A percentile compares a stretch with the other conserved stretches of the same genome.
These are phyloP conservation scores for Apamea anceps DNA, from an alignment of 2,888 invertebrate genomes.

Conservation along the genomic window DNA sequence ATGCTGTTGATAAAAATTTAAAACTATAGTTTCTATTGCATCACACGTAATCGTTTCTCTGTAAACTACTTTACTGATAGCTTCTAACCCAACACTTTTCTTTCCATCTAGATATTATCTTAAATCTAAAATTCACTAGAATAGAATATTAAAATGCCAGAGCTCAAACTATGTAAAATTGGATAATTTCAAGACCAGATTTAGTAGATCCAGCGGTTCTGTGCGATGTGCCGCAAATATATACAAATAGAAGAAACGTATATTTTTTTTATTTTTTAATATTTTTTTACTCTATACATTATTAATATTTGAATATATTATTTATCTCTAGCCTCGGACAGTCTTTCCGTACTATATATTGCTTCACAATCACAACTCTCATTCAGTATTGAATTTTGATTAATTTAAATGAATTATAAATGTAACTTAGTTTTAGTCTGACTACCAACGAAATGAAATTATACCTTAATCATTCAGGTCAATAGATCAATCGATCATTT, in stretches of 20 bases:
- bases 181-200: conserved; percentile 26
- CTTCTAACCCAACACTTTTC: conserved; percentile 24
- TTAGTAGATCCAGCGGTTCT: conserved; percentile 45
- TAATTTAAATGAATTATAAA: conserved; percentile 61
- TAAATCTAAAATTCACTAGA: conserved; percentile 17
- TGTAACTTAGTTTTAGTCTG: conserved; percentile 45
- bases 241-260: conserved; percentile 63
- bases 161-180: conserved; percentile 33
- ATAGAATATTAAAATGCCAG: conserved; percentile 35
- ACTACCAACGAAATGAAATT: conserved; percentile 46
- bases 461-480: neutral
- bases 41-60: conserved; percentile 65
- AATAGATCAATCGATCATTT: neutral
- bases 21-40: conserved; percentile 61
- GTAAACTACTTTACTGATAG: conserved; percentile 44
- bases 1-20: conserved; percentile 66
- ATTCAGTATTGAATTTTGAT: conserved; percentile 69
- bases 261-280: conserved; percentile 53
- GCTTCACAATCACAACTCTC: conserved; percentile 83
- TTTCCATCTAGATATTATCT: conserved; percentile 27
- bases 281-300: conserved; percentile 66
- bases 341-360: conserved; percentile 84
- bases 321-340: conserved; percentile 82
- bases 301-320: conserved; percentile 72
- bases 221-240: conserved; percentile 68